Conservation (phyloP, 2,888 invertebrate genomes). For the Baronia brevicornis region DNA sequence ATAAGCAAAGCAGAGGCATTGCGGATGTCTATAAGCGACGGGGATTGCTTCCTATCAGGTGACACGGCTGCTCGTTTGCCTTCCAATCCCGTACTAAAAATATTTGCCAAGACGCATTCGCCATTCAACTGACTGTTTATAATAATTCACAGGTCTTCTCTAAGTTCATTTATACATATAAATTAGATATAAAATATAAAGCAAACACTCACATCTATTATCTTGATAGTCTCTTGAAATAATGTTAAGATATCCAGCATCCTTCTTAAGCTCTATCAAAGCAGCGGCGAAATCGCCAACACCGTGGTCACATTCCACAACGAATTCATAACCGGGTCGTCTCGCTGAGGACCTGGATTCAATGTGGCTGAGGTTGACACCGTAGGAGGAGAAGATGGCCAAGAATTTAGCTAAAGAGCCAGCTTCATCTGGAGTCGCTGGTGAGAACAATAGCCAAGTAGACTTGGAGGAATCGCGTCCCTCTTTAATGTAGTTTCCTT, state of each 20-base stretch:
- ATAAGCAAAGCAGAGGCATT: no score
- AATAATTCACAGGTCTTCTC: conserved; percentile 3
- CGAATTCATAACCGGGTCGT: conserved; percentile 91
- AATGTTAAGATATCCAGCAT: conserved; percentile 88
- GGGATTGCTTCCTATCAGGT: no score
- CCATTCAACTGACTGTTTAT: no score
- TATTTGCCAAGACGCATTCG: no score
- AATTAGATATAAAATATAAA: background rate
- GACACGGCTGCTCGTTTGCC: no score
- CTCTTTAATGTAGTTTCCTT: conserved; percentile 89
- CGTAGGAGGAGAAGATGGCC: conserved; percentile 87
- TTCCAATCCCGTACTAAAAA: no score
- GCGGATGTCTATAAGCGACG: no score
- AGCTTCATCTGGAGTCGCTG: conserved; percentile 84
- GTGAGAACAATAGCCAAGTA: conserved; percentile 90
- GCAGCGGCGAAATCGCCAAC: conserved; percentile 84
- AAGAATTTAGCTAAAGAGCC: conserved; percentile 93
- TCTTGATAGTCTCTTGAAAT: conserved; percentile 92
- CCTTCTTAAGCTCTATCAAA: conserved; percentile 81
- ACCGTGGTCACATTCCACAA: conserved; percentile 91
- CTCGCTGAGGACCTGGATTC: conserved; percentile 92
- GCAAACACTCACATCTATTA: conserved; percentile 76
- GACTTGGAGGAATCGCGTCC: conserved; percentile 84
- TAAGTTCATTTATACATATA: conserved; percentile 3
- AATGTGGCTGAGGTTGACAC: conserved; percentile 92